Conservation (phyloP, 2,888 invertebrate species). For the Drosophila borborema region DNA sequence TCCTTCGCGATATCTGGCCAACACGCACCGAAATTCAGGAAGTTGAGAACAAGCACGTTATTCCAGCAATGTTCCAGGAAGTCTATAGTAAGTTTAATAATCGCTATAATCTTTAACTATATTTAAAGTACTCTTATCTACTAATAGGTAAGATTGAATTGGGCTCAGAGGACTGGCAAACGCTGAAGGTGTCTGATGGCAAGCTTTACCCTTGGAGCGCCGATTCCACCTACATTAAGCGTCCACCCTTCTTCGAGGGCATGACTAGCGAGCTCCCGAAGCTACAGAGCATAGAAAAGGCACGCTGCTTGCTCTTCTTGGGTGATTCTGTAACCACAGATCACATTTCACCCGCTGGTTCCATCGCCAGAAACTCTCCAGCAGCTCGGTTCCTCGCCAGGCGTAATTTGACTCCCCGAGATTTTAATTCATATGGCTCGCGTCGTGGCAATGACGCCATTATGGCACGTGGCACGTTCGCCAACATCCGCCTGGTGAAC, state of each 20-base stretch:
- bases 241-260: conserved; percentile 96
- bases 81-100: conserved; percentile 84
- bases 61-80: conserved; percentile 98
- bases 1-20: conserved; percentile 97
- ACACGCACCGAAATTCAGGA: conserved; percentile 94
- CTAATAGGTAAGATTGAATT: conserved; percentile 90
- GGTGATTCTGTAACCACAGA: conserved; percentile 99
- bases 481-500: conserved; percentile 98
- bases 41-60: conserved; percentile 94
- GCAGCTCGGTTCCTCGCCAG: conserved; percentile 87
- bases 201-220: conserved; percentile 96
- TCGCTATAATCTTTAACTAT: background rate
- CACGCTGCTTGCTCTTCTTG: conserved; percentile 93
- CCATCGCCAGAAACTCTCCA: conserved; percentile 97
- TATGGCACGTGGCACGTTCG: conserved; percentile 99
- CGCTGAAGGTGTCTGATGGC: conserved; percentile 91
- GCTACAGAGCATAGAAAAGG: conserved; percentile 88
- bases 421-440: conserved; percentile 99
- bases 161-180: conserved; percentile 95
- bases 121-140: background rate
- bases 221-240: conserved; percentile 97
- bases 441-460: conserved; percentile 98
- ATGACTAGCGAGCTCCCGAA: conserved; percentile 88
- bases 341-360: conserved; percentile 99
- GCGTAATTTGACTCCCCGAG: conserved; percentile 90